Base-by-base conservation (phyloP, 2,888 invertebrate genomes). In the Melinaea menophilus region DNA sequence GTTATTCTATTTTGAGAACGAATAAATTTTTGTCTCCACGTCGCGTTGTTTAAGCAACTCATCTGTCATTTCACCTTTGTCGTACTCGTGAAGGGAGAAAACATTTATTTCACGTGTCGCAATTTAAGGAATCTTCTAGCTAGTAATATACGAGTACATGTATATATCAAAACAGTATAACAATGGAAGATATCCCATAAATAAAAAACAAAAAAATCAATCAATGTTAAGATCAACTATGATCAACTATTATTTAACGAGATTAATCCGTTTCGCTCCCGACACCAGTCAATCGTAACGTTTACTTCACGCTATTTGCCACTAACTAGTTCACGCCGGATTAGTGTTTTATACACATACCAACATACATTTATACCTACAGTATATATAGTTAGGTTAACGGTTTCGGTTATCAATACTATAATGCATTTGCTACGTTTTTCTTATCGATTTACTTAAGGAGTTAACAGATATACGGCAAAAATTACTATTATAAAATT, bases 251-350 rank as follows among this genome's bases (percentile, higher is more conserved):
- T 57, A 22, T 62, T 4, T 12, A 7, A n/a, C 22, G 57, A 56
- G 45, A 62, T 62, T 41, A 33, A 48, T 45, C 57, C 48, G 22
- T 7, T 5, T 46, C 22, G 54, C 11, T 41, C 33, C 56, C 48
- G 13, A 13, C 41, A 41, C 3, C 9, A 47, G 45, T 45, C 56
- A 56, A 41, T 46, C 34, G 51, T 41, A 34, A 54, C 54, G 57
- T 62, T 51, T 13, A 62, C 57, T 62, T 54, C 61, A 57, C 57
- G 54, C 41, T 22, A 45, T 62, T 45, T 31, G 31, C 45, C 54
- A 62, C 57, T 41, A 45, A 62, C 57, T 41, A 45, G 54, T 62
- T 62, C 54, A 46, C 13, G 54, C 51, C 13, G 12, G 57, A 57
- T 51, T 57, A 54, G 33, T 51, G 3, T 62, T 11, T 33, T 51